Evolutionary conservation across 1,140 invertebrate species (phyloP).

Genomic region (Micrasema minimum): DNA sequence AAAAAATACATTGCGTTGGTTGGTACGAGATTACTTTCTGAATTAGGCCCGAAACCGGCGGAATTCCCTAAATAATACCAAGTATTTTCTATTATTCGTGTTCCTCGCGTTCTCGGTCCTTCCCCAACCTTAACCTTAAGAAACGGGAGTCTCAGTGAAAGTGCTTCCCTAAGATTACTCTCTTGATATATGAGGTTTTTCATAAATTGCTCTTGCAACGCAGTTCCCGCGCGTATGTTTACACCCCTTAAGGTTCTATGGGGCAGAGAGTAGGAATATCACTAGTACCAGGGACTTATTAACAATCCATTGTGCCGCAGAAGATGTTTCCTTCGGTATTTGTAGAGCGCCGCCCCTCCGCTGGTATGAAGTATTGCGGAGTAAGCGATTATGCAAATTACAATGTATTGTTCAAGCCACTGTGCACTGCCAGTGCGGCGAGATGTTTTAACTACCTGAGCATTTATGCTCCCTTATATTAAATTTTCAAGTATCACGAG

Average conservation of each 20-base stretch:
- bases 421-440: conserved; percentile 11
- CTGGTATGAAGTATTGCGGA: conserved; percentile 42
- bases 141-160: conserved; percentile 1
- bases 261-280: conserved; percentile 22
- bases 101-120: conserved; percentile 4
- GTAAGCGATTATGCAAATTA: conserved; percentile 52
- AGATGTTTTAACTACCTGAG: conserved; percentile 48
- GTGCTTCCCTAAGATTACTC: conserved; percentile 37
- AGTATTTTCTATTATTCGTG: background rate
- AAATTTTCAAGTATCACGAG: conserved; percentile 21
- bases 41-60: too few species aligned
- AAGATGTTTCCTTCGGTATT: conserved; percentile 52
- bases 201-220: conserved; percentile 28
- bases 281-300: conserved; percentile 49
- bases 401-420: conserved; percentile 49
- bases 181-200: conserved; percentile 40
- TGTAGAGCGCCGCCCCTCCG: conserved; percentile 35
- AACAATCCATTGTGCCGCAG: conserved; percentile 52
- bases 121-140: conserved; percentile 25
- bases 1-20: too few species aligned
- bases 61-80: too few species aligned
- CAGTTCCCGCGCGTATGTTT: conserved; percentile 36
- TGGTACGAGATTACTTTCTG: too few species aligned
- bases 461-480: conserved; percentile 29
- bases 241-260: conserved; percentile 29